A percentile compares a stretch with the other conserved stretches of the same genome.
Conservation (phyloP, 2,888 invertebrate species). For the Apodemia mormo region DNA sequence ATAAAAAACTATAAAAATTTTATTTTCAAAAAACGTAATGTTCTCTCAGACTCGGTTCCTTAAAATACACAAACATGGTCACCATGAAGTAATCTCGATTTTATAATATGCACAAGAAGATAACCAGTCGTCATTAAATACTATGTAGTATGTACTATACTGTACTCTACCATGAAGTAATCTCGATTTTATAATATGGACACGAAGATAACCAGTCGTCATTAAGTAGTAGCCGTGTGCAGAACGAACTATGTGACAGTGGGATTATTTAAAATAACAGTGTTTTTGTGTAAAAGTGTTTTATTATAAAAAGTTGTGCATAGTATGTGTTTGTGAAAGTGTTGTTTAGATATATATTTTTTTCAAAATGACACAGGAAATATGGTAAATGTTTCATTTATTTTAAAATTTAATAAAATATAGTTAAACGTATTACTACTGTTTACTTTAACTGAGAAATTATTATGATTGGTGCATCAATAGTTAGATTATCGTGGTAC, state of each 20-base stretch:
- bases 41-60: too few relatives aligned
- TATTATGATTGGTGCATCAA: too few relatives aligned
- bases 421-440: too few relatives aligned
- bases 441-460: too few relatives aligned
- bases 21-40: too few relatives aligned
- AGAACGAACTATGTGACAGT: not conserved
- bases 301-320: not conserved
- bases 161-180: not conserved
- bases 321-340: not conserved
- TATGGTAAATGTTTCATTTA: not conserved
- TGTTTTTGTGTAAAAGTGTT: not conserved
- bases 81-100: not conserved
- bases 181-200: not conserved
- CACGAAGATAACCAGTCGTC: not conserved
- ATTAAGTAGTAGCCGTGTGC: not conserved
- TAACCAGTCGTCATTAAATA: not conserved
- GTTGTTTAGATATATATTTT: not conserved
- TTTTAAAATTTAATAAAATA: not conserved
- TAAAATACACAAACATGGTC: too few relatives aligned
- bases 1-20: too few relatives aligned
- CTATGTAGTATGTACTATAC: not conserved
- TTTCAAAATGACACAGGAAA: not conserved
- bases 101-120: conserved; percentile 3
- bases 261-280: not conserved
- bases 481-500: too few relatives aligned